phyloP scores from a whole-genome alignment of 2,888 invertebrate species.

The Drosophila bunnanda region DNA sequence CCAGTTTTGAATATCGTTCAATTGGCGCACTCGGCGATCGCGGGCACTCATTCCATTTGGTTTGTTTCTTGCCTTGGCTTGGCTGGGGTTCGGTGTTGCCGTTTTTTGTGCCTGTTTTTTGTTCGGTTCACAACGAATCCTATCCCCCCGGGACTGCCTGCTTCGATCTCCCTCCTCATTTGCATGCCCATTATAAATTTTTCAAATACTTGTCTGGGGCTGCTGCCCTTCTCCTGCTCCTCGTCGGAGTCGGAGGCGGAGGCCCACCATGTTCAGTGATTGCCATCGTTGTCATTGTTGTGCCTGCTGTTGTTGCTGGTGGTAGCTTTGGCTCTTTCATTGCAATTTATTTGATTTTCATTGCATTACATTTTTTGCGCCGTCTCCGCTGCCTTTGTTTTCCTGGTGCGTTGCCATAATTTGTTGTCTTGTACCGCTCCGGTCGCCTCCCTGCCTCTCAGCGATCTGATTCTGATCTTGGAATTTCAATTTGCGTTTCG shows the following conservation, averaged over 20 bases:
- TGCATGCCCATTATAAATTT: conserved; percentile 73
- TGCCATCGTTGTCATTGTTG: conserved; percentile 63
- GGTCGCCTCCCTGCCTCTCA: background rate
- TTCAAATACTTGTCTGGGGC: conserved; percentile 70
- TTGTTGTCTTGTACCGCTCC: conserved; percentile 47
- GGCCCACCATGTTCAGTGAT: conserved; percentile 73
- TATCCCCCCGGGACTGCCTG: conserved; percentile 6
- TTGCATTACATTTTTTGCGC: conserved; percentile 71
- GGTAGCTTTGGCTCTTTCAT: conserved; percentile 49
- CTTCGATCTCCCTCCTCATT: conserved; percentile 45
- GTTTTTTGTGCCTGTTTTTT: conserved; percentile 17
- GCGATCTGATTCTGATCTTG: conserved; percentile 65
- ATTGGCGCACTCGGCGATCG: conserved; percentile 28
- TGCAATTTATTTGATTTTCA: conserved; percentile 79
- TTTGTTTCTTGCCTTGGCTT: background rate
- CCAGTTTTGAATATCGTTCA: conserved; percentile 56
- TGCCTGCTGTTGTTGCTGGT: conserved; percentile 30
- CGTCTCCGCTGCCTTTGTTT: conserved; percentile 32
- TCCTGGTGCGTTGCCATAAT: conserved; percentile 48
- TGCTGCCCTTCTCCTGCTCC: conserved; percentile 2
- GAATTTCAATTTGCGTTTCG: conserved; percentile 72
- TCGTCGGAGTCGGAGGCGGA: background rate
- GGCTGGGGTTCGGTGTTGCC: conserved; percentile 14
- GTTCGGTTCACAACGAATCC: conserved; percentile 18
- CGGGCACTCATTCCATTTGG: background rate